Evolutionary conservation across 2,888 invertebrate genomes (phyloP).

Genomic region (Drosophila planitibia): DNA sequence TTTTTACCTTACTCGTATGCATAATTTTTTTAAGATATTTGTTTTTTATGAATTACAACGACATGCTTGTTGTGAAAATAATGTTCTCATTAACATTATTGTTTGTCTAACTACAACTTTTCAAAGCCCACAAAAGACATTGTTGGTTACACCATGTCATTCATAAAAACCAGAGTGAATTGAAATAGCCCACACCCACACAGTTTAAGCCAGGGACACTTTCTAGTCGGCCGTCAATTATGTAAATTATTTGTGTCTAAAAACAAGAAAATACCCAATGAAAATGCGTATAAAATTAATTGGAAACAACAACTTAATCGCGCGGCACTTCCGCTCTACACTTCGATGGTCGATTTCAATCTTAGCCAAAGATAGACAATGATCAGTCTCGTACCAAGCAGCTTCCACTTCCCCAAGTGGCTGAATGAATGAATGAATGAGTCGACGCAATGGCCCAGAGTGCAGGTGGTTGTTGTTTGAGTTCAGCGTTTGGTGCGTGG

Average conservation of each 20-base stretch:
- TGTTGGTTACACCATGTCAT: constrained; percentile 33
- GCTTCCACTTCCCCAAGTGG: constrained; percentile 70
- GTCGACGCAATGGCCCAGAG: constrained; percentile 41
- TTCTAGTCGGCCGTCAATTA: constrained; percentile 57
- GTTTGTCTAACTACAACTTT: neutral
- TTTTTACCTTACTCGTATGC: neutral
- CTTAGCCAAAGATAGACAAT: constrained; percentile 38
- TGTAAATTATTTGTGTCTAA: constrained; percentile 53
- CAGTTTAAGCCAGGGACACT: constrained; percentile 32
- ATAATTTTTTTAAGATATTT: neutral
- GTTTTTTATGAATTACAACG: neutral
- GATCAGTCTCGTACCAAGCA: constrained; percentile 41
- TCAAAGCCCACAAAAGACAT: neutral
- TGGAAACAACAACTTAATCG: constrained; percentile 72
- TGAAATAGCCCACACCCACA: constrained; percentile 44
- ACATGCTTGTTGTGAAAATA: constrained; percentile 1
- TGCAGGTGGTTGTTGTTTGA: constrained; percentile 68
- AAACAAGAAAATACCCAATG: constrained; percentile 37
- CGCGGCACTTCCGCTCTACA: constrained; percentile 69
- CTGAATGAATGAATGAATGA: constrained; percentile 45
- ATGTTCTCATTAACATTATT: neutral
- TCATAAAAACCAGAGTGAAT: constrained; percentile 51
- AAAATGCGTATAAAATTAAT: constrained; percentile 62
- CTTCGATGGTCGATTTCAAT: constrained; percentile 40
- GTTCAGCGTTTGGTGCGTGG: constrained; percentile 50